Conservation (phyloP, 2,888 invertebrate genomes). For the Minunthozetes semirufus region DNA sequence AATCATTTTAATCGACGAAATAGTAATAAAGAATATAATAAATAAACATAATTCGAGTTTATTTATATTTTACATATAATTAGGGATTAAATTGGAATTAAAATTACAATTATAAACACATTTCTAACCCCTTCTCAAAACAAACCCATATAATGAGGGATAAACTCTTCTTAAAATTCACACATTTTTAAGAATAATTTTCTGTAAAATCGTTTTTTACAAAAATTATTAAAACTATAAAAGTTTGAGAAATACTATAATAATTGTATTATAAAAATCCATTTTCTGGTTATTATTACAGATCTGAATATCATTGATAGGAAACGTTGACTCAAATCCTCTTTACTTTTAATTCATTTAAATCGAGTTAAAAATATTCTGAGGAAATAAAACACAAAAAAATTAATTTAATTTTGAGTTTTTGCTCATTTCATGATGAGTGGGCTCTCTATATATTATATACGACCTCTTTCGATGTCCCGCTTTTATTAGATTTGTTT, state of each 20-base stretch:
- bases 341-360: too few species aligned
- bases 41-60: neutral
- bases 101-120: neutral
- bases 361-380: too few species aligned
- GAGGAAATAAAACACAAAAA: neutral
- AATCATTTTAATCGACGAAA: too few species aligned
- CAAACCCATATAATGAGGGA: neutral
- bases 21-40: too few species aligned
- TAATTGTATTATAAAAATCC: too few species aligned
- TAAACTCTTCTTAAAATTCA: neutral
- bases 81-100: neutral
- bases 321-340: too few species aligned
- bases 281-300: too few species aligned
- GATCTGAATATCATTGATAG: too few species aligned
- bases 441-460: neutral
- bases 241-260: too few species aligned
- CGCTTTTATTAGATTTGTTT: neutral
- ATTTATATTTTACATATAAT: neutral
- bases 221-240: too few species aligned
- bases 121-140: neutral
- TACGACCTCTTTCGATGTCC: neutral
- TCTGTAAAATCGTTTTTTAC: neutral
- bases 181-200: neutral
- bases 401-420: neutral
- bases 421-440: constrained; percentile 1